phyloP scores from a whole-genome alignment of 2,888 invertebrate genomes.

The Pheosia gnoma region DNA sequence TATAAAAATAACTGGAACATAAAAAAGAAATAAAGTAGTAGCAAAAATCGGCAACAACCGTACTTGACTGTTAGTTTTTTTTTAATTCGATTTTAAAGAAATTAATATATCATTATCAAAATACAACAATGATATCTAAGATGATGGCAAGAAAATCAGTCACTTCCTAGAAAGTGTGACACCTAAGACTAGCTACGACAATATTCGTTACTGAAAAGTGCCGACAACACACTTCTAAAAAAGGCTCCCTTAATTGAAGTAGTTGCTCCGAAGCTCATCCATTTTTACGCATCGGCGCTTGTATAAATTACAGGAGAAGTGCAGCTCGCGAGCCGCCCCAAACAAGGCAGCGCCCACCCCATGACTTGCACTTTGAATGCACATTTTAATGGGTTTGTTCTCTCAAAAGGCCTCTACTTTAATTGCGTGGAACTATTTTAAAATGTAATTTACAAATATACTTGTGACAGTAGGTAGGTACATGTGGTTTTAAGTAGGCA shows the following conservation, averaged over 20 bases:
- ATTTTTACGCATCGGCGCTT: conserved; percentile 72
- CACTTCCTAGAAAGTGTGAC: too few relatives aligned
- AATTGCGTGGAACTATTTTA: conserved; percentile 56
- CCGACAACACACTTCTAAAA: conserved; percentile 32
- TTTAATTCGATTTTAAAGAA: too few relatives aligned
- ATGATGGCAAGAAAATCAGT: background rate
- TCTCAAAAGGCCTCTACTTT: conserved; percentile 52
- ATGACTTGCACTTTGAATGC: conserved; percentile 78
- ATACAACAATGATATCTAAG: too few relatives aligned
- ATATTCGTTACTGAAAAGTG: conserved; percentile 21
- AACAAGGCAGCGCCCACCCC: conserved; percentile 59
- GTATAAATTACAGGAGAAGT: conserved; percentile 70
- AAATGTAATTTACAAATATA: conserved; percentile 21
- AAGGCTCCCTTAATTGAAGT: conserved; percentile 57
- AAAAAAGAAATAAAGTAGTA: too few relatives aligned
- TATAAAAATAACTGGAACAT: too few relatives aligned
- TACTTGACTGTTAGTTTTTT: too few relatives aligned
- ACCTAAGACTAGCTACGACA: conserved; percentile 1
- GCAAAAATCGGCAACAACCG: too few relatives aligned
- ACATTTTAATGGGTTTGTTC: conserved; percentile 73
- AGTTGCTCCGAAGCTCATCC: conserved; percentile 53
- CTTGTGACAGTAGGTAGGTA: conserved; percentile 14
- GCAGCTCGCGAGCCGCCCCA: conserved; percentile 42
- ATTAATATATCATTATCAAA: too few relatives aligned
- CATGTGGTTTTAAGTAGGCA: conserved; percentile 30